Percentiles rank a stretch among this genome's conserved stretches.
Evolutionary conservation across 1,140 invertebrate species (phyloP).

Genomic region (Cyclargus thomasi): DNA sequence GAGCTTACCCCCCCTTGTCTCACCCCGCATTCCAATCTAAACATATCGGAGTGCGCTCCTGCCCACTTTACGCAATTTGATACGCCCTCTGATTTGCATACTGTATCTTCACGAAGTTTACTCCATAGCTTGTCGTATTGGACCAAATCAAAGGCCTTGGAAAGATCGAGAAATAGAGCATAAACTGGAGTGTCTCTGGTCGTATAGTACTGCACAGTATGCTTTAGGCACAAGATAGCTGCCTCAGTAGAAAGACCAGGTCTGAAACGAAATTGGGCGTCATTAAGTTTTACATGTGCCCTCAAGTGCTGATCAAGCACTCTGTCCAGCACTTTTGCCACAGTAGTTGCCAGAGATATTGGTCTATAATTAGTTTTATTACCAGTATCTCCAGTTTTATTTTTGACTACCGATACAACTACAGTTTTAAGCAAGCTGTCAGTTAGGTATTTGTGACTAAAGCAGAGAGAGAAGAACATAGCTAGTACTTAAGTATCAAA

Average conservation of each 20-base stretch:
- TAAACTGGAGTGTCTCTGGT: neutral
- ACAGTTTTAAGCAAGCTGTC: constrained; percentile 20
- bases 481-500: constrained; percentile 15
- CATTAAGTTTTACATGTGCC: neutral
- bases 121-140: neutral
- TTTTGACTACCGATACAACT: neutral
- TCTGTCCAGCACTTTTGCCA: constrained; percentile 22
- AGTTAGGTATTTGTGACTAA: constrained; percentile 20
- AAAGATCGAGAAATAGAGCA: constrained; percentile 5
- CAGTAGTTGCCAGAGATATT: constrained; percentile 18
- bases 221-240: constrained; percentile 20
- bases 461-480: constrained; percentile 21
- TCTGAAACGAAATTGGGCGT: constrained; percentile 4
- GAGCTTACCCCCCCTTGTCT: constrained; percentile 7
- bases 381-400: too few species aligned
- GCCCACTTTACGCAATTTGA: constrained; percentile 1
- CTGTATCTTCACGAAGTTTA: neutral
- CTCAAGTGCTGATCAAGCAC: constrained; percentile 10
- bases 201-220: constrained; percentile 7
- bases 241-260: neutral
- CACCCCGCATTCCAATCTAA: constrained; percentile 8
- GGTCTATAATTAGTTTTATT: constrained; percentile 20
- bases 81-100: neutral
- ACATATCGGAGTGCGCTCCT: neutral
- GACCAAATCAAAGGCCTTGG: constrained; percentile 10